Conservation (phyloP, 2,113 vertebrate genomes). For the Prunella himalayana region DNA sequence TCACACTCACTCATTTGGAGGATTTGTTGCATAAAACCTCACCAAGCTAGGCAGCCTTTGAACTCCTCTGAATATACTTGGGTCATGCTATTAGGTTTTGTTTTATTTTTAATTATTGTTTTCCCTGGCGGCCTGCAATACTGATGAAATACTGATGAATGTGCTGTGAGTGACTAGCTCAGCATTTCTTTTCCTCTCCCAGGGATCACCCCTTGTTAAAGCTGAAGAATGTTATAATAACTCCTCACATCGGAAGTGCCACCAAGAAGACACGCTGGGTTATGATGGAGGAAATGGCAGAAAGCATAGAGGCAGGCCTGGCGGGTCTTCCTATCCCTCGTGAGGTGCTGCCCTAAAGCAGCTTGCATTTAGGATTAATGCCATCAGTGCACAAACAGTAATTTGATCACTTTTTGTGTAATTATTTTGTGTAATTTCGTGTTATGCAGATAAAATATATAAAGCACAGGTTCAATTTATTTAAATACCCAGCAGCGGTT, state of each 20-base stretch:
- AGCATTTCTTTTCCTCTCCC: background rate
- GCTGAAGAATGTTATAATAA: conserved; percentile 63
- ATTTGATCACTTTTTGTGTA: background rate
- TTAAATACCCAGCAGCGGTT: background rate
- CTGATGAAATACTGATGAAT: background rate
- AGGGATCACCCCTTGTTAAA: conserved; percentile 70
- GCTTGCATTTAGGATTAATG: background rate
- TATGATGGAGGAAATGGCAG: conserved; percentile 59
- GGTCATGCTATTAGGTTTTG: background rate
- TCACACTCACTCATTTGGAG: background rate
- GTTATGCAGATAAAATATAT: background rate
- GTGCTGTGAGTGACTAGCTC: background rate
- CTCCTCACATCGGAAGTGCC: conserved; percentile 70
- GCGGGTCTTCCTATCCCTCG: conserved; percentile 35
- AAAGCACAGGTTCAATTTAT: background rate
- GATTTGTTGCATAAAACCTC: background rate
- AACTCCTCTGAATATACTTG: background rate
- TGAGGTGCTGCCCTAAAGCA: conserved; percentile 14
- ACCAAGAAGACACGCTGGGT: conserved; percentile 21
- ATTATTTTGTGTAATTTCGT: background rate
- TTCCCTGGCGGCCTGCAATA: background rate
- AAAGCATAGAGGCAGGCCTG: conserved; percentile 50
- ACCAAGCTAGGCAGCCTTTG: background rate
- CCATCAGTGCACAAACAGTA: background rate
- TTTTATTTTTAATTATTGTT: background rate